Evolutionary conservation across 2,797 vertebrate genomes (phyloP).

Genomic region (Coilia nasus): DNA sequence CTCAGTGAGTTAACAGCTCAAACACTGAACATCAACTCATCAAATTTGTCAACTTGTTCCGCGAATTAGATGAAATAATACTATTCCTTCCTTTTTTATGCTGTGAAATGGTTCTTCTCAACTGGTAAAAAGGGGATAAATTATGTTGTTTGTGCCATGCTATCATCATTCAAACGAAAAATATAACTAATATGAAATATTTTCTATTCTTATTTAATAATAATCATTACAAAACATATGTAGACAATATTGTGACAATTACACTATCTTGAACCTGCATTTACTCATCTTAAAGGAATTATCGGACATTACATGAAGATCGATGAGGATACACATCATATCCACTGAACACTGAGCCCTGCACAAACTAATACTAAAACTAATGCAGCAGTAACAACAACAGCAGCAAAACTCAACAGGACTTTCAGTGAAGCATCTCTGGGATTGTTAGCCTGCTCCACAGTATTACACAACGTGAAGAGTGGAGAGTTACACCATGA

Average conservation of each 20-base stretch:
- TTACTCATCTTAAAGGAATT: not conserved
- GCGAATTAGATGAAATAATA: not conserved
- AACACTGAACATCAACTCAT: not conserved
- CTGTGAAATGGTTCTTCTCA: not conserved
- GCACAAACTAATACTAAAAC: too few relatives aligned
- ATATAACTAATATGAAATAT: too few relatives aligned
- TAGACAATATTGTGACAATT: not conserved
- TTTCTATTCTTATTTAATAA: too few relatives aligned
- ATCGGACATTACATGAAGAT: not conserved
- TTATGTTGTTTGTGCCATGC: too few relatives aligned
- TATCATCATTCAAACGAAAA: too few relatives aligned
- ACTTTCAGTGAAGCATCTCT: not conserved
- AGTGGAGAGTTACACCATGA: slow-evolving; percentile 23
- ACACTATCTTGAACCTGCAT: not conserved
- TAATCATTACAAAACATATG: not conserved
- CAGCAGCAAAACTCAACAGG: not conserved
- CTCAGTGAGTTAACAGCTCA: not conserved
- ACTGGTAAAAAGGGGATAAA: not conserved
- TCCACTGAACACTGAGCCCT: not conserved
- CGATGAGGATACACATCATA: not conserved
- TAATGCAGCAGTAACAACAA: not conserved
- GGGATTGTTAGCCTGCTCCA: not conserved
- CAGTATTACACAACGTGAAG: slow-evolving; percentile 40
- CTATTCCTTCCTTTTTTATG: not conserved
- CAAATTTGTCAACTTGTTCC: not conserved